phyloP scores from a whole-genome alignment of 2,888 invertebrate species.

The Xestia c-nigrum region DNA sequence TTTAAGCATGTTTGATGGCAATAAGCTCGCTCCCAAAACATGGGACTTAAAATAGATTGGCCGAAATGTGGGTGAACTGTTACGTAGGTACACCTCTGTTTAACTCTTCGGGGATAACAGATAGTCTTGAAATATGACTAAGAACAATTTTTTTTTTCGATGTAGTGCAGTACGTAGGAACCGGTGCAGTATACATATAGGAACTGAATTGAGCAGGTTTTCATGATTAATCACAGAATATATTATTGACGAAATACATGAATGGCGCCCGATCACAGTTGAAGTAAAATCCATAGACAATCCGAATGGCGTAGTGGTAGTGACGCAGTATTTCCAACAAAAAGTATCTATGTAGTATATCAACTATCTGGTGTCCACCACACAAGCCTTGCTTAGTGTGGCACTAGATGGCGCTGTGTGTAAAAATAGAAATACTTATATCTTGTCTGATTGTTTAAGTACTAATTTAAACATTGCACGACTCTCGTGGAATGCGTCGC shows the following conservation, averaged over 20 bases:
- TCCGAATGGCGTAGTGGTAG: too few species aligned
- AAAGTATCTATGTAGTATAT: too few species aligned
- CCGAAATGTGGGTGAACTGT: neutral
- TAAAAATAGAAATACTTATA: neutral
- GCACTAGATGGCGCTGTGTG: too few species aligned
- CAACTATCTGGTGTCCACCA: too few species aligned
- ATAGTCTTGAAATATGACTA: neutral
- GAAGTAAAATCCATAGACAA: too few species aligned
- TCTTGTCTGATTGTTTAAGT: too few species aligned
- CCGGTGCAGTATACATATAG: neutral
- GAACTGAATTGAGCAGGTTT: neutral
- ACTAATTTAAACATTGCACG: neutral
- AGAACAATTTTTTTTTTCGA: neutral
- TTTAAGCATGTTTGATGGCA: neutral
- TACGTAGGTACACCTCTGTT: neutral
- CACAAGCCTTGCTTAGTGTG: too few species aligned
- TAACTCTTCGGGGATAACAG: neutral
- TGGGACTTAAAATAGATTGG: neutral
- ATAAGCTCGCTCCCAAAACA: neutral
- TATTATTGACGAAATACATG: neutral
- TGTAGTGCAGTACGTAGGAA: neutral
- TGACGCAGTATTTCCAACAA: too few species aligned
- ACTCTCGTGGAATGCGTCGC: slow-evolving; percentile 14
- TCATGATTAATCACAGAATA: too few species aligned
- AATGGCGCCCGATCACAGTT: neutral